Base-by-base conservation (phyloP, 2,888 invertebrate genomes). In the Mantis religiosa region DNA sequence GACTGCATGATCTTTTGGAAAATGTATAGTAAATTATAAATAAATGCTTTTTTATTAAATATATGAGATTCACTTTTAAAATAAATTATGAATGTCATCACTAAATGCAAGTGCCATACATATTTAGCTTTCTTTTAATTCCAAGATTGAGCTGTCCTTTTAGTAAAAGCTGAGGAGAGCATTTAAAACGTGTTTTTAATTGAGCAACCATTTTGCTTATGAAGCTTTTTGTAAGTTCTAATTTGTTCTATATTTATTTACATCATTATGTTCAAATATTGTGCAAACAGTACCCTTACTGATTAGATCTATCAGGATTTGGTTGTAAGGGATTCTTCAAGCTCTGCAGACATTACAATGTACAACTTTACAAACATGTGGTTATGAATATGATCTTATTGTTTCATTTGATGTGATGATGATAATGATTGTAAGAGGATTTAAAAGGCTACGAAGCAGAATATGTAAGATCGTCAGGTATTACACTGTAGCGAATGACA, bases 401-500 rank as follows among this genome's bases (percentile, higher is more conserved):
- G 84, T 30, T 27, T 83, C n/a, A n/a, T 83, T 83, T 27, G 20
- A 28, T 28, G 34, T 84, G 84, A 84, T 84, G 84, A 84, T 84
- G 84, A 34, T 84, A 25, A 84, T 84, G 84, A 30, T 84, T 28
- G 7, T 84, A 30, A 84, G 28, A 30, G 25, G 4, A 25, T 12
- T 84, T n/a, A 30, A n/a, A 41, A 83, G 27, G 88, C 88, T 90
- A 90, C 34, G 90, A 89, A 15, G 82, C 86, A 15, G 89, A 90
- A 88, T 91, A 92, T 20, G 91, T 91, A 82, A 92, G 90, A 81
- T 92, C 92, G 88, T 92, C 92, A 12, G 92, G 92, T 87, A 92
- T 92, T 84, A 92, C 92, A 85, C 92, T 91, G 91, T 92, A 92
- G 27, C 92, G 91, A 87, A 92, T 92, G 41, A 92, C 91, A 28